Percentiles rank a stretch among this genome's conserved stretches.
phyloP scores from a whole-genome alignment of 2,888 invertebrate species.

The Caenorhabditis angaria region DNA sequence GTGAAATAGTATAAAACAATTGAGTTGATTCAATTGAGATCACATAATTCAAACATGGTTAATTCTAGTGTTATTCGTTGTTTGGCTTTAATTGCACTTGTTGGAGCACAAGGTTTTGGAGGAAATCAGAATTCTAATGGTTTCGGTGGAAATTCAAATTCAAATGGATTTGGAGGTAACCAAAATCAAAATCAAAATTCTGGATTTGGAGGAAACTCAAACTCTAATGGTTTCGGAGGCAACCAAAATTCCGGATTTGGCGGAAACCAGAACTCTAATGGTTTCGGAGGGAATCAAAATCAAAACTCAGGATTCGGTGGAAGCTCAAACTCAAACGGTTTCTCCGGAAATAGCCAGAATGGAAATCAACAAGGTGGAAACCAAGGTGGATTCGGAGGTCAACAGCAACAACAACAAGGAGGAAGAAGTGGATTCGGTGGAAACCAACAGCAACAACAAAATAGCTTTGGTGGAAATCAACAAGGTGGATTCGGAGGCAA shows the following conservation, averaged over 20 bases:
- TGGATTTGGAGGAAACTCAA: not conserved
- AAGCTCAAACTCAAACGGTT: too few relatives aligned
- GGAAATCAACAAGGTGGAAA: not conserved
- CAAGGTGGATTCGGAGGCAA: constrained; percentile 10
- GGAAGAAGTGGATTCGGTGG: constrained; percentile 2
- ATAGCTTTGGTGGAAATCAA: constrained; percentile 12
- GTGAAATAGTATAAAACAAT: not conserved
- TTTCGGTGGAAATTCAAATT: not conserved
- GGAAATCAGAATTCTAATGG: not conserved
- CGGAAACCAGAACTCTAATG: constrained; percentile 7
- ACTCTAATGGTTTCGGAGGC: not conserved
- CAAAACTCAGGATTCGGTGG: constrained; percentile 15
- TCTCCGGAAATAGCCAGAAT: too few relatives aligned
- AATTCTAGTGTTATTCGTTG: not conserved
- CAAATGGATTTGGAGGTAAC: not conserved
- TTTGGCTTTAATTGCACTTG: not conserved
- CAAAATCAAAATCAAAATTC: not conserved
- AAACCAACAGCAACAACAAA: too few relatives aligned
- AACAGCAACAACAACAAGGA: too few relatives aligned
- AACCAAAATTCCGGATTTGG: constrained; percentile 1
- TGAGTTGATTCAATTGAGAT: not conserved
- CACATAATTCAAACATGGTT: not conserved
- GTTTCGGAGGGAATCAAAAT: too few relatives aligned
- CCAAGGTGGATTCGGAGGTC: constrained; percentile 1
- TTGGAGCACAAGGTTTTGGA: not conserved